Evolutionary conservation across 1,140 invertebrate genomes (phyloP), one percentile per base, ranked within the genome.

Genomic region (Eufriesea mexicana): DNA sequence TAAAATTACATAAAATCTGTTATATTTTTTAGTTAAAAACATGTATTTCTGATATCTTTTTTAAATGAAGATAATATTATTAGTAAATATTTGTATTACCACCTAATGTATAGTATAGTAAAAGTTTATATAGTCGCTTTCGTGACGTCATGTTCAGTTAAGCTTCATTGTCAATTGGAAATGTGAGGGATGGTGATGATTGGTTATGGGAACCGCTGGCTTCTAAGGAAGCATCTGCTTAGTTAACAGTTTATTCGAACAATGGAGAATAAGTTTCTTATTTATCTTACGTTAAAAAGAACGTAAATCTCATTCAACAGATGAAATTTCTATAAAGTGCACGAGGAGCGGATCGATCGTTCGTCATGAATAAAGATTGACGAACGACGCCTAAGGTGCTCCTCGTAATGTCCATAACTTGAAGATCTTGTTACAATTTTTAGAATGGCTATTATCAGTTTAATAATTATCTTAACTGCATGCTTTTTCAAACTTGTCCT

Each of bases 371-470:
- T 78, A 66, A 67, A 51, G 35, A 78, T 55, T 49, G 66, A 77
- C 49, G 49, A 67, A 67, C 62, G 62, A 67, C 62, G 75, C 75
- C 12, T 8, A 25, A 45, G 16, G 49, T 45, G 49, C 49, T 77
- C 47, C 47, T 64, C 61, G 61, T 66, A 76, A 76, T 64, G 61
- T 66, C 35, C 47, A 55, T 35, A 23, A 67, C 23, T 67, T 68
- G 12, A 61, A 71, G 28, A 62, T 64, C 20, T 35, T 51, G n/a
- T 72, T 61, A 51, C 25, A 71, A 61, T 51, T 61, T 9, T 79
- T 75, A 82, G 79, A 59, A 82, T 82, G 79, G 73, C 72, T 82
- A 49, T 82, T 66, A 82, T 82, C 62, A 82, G 73, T 82, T 82
- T 76, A 67, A 76, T 82, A 67, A 76, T 82, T 59, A 76, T 82